A percentile compares a stretch with the other conserved stretches of the same genome.
Conservation (phyloP, 2,888 invertebrate species). For the Platynereis dumerilii region DNA sequence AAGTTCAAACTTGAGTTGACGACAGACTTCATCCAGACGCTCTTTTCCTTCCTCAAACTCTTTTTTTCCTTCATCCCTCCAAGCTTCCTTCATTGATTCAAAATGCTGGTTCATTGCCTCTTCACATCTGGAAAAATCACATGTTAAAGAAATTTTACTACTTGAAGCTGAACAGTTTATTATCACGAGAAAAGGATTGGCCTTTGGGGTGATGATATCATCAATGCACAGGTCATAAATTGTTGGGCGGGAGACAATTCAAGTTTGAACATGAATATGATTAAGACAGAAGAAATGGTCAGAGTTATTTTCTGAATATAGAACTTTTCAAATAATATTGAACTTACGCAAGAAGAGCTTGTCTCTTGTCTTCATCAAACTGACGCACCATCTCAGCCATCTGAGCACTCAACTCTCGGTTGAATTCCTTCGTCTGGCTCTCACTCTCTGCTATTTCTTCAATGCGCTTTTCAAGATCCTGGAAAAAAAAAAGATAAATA, state of each 20-base stretch:
- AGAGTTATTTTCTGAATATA: not conserved
- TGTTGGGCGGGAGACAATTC: too few species aligned
- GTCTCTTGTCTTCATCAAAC: slow-evolving; percentile 52
- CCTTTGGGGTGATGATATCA: too few species aligned
- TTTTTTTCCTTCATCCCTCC: slow-evolving; percentile 44
- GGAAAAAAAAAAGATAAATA: too few species aligned
- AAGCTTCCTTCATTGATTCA: slow-evolving; percentile 48
- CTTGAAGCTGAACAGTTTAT: too few species aligned
- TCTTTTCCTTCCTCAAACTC: slow-evolving; percentile 65
- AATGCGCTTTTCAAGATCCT: slow-evolving; percentile 45
- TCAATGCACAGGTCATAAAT: too few species aligned
- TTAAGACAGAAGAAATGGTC: too few species aligned
- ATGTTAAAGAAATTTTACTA: too few species aligned
- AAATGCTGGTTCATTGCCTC: slow-evolving; percentile 46
- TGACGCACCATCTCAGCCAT: slow-evolving; percentile 55
- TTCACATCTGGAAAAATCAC: slow-evolving; percentile 41
- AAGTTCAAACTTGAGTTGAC: slow-evolving; percentile 35
- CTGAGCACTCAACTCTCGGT: slow-evolving; percentile 52
- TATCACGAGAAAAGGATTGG: too few species aligned
- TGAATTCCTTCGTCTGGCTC: slow-evolving; percentile 50
- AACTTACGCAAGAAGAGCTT: slow-evolving; percentile 38
- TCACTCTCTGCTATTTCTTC: slow-evolving; percentile 51
- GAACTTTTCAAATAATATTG: not conserved
- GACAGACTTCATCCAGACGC: slow-evolving; percentile 66
- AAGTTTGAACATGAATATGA: too few species aligned